Percentiles rank a stretch among this genome's conserved stretches.
These are phyloP conservation scores for Anolis carolinensis DNA, from an alignment of 2,113 vertebrate genomes.

Conservation along the genomic window DNA sequence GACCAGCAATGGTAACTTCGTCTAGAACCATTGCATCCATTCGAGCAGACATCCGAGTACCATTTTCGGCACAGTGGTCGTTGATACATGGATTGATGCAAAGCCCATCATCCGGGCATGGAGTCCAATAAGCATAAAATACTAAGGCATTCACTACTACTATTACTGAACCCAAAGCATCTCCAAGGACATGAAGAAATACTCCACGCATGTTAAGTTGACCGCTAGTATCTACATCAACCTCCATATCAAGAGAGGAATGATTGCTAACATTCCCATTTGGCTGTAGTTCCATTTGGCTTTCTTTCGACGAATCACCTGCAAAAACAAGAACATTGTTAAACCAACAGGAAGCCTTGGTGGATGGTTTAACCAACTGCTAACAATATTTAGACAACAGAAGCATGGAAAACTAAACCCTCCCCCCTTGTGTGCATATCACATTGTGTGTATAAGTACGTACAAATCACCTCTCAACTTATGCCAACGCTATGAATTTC, in stretches of 20 bases:
- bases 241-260: conserved; percentile 76
- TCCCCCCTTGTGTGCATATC: too few species aligned
- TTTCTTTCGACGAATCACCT: conserved; percentile 76
- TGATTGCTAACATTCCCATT: conserved; percentile 85
- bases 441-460: too few species aligned
- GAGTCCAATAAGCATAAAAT: conserved; percentile 90
- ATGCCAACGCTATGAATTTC: too few species aligned
- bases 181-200: conserved; percentile 96
- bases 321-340: conserved; percentile 52
- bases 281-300: conserved; percentile 81
- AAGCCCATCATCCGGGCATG: conserved; percentile 74
- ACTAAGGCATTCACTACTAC: conserved; percentile 92
- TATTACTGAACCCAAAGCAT: conserved; percentile 96
- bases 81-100: conserved; percentile 86
- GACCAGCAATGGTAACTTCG: conserved; percentile 74
- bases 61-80: conserved; percentile 81
- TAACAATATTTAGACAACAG: not conserved
- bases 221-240: conserved; percentile 75
- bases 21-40: conserved; percentile 37
- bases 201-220: conserved; percentile 99
- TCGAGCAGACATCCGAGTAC: conserved; percentile 67
- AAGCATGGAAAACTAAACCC: not conserved
- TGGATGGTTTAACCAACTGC: not conserved
- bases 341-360: conserved; percentile 3
- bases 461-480: too few species aligned